phyloP scores from a whole-genome alignment of 1,140 invertebrate genomes.

The Agrypnia vestita region DNA sequence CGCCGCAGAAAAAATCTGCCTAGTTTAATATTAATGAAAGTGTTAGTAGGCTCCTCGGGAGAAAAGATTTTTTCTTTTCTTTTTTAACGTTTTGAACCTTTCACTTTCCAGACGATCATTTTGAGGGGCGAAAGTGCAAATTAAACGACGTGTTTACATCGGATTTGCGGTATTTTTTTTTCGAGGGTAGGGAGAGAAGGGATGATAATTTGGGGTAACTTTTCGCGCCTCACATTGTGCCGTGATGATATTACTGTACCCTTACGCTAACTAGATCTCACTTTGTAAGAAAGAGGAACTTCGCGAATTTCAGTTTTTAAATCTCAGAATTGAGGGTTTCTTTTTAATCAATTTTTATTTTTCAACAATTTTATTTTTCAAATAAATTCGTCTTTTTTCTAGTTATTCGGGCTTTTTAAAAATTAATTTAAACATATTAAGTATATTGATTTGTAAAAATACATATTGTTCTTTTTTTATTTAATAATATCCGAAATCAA shows the following conservation, averaged over 20 bases:
- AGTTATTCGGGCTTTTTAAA: neutral
- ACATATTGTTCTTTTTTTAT: too few relatives aligned
- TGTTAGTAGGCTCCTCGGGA: conserved; percentile 39
- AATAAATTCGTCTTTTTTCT: conserved; percentile 2
- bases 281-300: neutral
- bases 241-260: conserved; percentile 19
- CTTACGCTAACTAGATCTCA: conserved; percentile 34
- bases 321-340: neutral
- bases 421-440: too few relatives aligned
- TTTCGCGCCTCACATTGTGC: conserved; percentile 51
- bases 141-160: conserved; percentile 62
- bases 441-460: too few relatives aligned
- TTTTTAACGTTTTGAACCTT: conserved; percentile 48
- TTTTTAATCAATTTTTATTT: neutral
- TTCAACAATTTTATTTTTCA: neutral
- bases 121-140: conserved; percentile 61
- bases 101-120: conserved; percentile 54
- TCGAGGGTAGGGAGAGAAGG: conserved; percentile 6
- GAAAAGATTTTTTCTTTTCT: conserved; percentile 46
- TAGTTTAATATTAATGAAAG: conserved; percentile 62
- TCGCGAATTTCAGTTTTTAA: neutral
- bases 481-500: too few relatives aligned
- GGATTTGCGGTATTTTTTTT: conserved; percentile 59
- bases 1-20: conserved; percentile 40
- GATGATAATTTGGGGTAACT: conserved; percentile 57